Conservation (phyloP, 2,797 vertebrate genomes). For the Acanthiza pusilla region DNA sequence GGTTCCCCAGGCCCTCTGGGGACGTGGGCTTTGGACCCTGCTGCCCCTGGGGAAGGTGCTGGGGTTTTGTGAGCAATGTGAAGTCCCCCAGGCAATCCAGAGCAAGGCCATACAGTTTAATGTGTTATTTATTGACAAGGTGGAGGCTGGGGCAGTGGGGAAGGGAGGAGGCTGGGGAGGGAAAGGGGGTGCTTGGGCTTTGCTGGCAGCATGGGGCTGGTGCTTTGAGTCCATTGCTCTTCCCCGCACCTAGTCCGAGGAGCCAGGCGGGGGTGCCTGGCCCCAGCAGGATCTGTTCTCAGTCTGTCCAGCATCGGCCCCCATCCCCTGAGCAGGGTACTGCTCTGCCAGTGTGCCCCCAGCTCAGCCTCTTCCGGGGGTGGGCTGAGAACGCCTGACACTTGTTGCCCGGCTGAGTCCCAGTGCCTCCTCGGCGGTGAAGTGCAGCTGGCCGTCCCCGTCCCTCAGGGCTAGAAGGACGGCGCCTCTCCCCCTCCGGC, state of each 20-base stretch:
- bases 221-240: background rate
- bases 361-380: background rate
- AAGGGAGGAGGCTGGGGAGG: background rate
- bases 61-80: background rate
- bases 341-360: accelerated
- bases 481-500: accelerated
- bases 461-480: background rate
- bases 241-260: accelerated
- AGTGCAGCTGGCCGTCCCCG: background rate
- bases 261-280: background rate
- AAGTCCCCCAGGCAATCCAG: background rate
- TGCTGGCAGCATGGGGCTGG: accelerated
- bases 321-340: background rate
- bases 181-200: background rate
- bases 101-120: background rate
- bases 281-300: background rate
- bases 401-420: accelerated
- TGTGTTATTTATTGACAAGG: slow-evolving; percentile 43
- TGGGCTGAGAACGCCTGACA: background rate
- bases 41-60: background rate
- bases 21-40: background rate
- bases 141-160: background rate
- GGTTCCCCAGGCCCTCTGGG: background rate
- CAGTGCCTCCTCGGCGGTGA: accelerated
- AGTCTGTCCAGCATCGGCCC: background rate